Percentiles rank a stretch among this genome's conserved stretches.
Conservation (phyloP, 2,888 invertebrate genomes). For the Julus scandinavius region DNA sequence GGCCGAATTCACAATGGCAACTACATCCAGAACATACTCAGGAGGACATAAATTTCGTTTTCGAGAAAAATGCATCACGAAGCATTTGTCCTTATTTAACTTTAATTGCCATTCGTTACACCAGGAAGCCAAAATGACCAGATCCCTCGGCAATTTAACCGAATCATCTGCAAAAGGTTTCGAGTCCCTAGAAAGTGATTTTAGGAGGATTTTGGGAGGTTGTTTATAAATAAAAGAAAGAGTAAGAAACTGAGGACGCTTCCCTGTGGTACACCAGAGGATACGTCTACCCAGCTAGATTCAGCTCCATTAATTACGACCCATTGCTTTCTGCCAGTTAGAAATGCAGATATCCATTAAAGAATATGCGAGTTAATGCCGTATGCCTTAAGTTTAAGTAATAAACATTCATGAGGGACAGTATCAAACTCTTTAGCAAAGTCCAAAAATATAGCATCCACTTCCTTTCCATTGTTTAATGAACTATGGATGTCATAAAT, state of each 20-base stretch:
- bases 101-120: too few relatives aligned
- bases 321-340: not conserved
- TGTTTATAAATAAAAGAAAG: not conserved
- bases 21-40: too few relatives aligned
- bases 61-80: too few relatives aligned
- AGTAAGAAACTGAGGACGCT: not conserved
- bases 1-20: too few relatives aligned
- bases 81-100: too few relatives aligned
- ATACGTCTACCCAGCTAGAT: not conserved
- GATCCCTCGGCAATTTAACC: too few relatives aligned
- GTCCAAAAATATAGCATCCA: too few relatives aligned
- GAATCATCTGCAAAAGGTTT: conserved; percentile 11
- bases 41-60: too few relatives aligned
- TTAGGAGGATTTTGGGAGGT: too few relatives aligned
- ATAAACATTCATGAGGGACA: not conserved
- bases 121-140: too few relatives aligned
- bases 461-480: too few relatives aligned
- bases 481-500: too few relatives aligned
- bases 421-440: not conserved
- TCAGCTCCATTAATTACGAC: not conserved
- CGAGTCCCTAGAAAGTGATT: not conserved
- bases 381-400: not conserved
- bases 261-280: conserved; percentile 2
- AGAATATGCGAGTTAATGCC: not conserved
- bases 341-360: conserved; percentile 7